Base-by-base conservation (phyloP, 92 coral and sea anemone species). In the Paramuricea clavata region DNA sequence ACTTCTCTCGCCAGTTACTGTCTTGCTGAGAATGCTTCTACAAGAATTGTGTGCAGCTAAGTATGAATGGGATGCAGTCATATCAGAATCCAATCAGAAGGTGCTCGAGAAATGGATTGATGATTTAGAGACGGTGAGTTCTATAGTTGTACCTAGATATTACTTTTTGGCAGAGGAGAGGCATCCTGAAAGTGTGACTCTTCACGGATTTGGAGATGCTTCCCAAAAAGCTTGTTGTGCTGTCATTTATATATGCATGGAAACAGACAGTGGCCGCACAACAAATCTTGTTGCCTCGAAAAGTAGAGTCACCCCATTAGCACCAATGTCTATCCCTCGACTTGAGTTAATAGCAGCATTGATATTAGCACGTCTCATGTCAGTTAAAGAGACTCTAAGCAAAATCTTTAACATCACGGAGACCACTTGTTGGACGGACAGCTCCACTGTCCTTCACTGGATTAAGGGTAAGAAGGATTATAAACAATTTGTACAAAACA, bases 201-300 rank as follows among this genome's bases (percentile, higher is more conserved):
- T 91, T 6, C 89, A 84, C 54, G 92, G 87, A 23, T 87, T 76
- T 25, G 86, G 88, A n/a, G 92, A 88, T 85, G 92, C 88, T 33
- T 91, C 92, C 22, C 47, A 81, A 64, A 71, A 78, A 27, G 92
- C 86, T 7, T 88, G 82, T 41, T 86, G 90, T 35, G 92, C 82
- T 2, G 89, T 74, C 22, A 57, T 89, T 19, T 88, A 87, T 62
- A 30, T 91, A 81, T 83, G 89, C 43, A 52, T 83, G 23, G 71
- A 91, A 81, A 83, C 87, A 10, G 89, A 87, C 47, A 81, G 49
- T 21, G 87, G 84, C 1, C 60, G 75, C 42, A 65, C 31, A 28
- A 59, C 89, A 23, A 82, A 81, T 52, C 85, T 89, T 44, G 91
- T 89, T 39, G 87, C 91, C 8, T 56, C 87, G 76, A 92, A 89